These are phyloP conservation scores for Ibycter americanus DNA, from an alignment of 2,797 vertebrate genomes.

Conservation along the genomic window DNA sequence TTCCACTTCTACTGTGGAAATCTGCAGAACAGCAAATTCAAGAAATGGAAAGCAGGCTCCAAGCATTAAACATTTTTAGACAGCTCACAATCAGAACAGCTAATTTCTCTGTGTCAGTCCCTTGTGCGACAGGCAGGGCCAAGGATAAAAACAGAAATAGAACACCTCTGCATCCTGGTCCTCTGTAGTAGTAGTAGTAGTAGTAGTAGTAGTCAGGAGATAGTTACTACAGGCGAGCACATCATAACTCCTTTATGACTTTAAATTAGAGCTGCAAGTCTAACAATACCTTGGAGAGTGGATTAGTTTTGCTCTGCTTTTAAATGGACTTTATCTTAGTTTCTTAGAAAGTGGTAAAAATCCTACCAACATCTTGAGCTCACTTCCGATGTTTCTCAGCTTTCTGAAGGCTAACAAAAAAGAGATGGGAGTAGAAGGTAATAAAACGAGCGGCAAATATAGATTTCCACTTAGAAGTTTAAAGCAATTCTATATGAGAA, in stretches of 20 bases:
- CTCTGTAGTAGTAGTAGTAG: background rate
- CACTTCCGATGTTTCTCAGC: background rate
- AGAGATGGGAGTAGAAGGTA: background rate
- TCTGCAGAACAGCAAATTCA: accelerated
- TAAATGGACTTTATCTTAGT: background rate
- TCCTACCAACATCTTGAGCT: background rate
- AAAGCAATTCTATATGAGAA: background rate
- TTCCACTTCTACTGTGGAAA: background rate
- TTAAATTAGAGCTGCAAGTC: background rate
- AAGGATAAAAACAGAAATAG: background rate
- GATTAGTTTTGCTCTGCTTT: background rate
- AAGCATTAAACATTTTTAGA: background rate
- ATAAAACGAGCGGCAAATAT: background rate
- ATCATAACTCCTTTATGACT: background rate
- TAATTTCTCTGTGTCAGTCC: background rate
- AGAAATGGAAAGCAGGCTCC: background rate
- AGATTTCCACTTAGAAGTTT: background rate
- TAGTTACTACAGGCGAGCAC: background rate
- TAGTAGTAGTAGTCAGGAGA: background rate
- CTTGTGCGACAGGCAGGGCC: background rate
- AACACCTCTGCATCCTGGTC: background rate
- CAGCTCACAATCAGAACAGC: background rate
- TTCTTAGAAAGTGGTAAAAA: background rate
- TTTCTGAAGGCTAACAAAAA: background rate
- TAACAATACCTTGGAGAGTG: background rate